These are phyloP conservation scores for Calephelis perditalis DNA, from an alignment of 2,888 invertebrate genomes.

Conservation along the genomic window DNA sequence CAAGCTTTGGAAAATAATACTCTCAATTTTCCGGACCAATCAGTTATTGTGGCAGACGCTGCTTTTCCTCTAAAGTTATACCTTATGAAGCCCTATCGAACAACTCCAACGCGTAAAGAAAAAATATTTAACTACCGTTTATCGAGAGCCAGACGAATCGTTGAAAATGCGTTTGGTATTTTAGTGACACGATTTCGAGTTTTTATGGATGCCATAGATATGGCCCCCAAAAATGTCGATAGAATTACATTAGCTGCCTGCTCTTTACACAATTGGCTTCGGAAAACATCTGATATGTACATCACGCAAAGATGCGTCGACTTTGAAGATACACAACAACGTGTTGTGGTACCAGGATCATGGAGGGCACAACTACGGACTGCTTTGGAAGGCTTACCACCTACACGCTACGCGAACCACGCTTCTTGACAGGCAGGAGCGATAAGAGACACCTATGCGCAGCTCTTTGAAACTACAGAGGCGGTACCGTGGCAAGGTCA, in stretches of 20 bases:
- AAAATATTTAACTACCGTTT: slow-evolving; percentile 33
- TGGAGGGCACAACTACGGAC: slow-evolving; percentile 25
- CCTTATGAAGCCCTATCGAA: slow-evolving; percentile 30
- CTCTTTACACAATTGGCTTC: slow-evolving; percentile 33
- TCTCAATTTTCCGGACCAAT: slow-evolving; percentile 20
- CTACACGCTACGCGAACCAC: neutral
- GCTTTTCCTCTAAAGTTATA: slow-evolving; percentile 32
- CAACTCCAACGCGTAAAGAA: slow-evolving; percentile 28
- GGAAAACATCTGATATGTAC: slow-evolving; percentile 29
- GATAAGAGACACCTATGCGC: slow-evolving; percentile 27
- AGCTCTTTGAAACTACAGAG: slow-evolving; percentile 27
- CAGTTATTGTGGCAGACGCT: slow-evolving; percentile 33
- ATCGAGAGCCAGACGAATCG: slow-evolving; percentile 33
- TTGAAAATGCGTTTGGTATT: slow-evolving; percentile 35
- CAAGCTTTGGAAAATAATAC: slow-evolving; percentile 17
- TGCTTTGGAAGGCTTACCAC: slow-evolving; percentile 21
- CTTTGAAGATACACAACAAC: slow-evolving; percentile 27
- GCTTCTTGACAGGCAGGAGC: neutral
- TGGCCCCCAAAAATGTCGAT: slow-evolving; percentile 28
- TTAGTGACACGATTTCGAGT: slow-evolving; percentile 31
- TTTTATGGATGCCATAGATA: slow-evolving; percentile 23
- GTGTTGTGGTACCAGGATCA: slow-evolving; percentile 27
- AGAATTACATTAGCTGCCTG: slow-evolving; percentile 28
- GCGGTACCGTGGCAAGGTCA: slow-evolving; percentile 25
- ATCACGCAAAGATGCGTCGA: slow-evolving; percentile 30